Evolutionary conservation across 1,140 invertebrate genomes (phyloP), one percentile per base, ranked within the genome.

Genomic region (Saccostrea echinata): DNA sequence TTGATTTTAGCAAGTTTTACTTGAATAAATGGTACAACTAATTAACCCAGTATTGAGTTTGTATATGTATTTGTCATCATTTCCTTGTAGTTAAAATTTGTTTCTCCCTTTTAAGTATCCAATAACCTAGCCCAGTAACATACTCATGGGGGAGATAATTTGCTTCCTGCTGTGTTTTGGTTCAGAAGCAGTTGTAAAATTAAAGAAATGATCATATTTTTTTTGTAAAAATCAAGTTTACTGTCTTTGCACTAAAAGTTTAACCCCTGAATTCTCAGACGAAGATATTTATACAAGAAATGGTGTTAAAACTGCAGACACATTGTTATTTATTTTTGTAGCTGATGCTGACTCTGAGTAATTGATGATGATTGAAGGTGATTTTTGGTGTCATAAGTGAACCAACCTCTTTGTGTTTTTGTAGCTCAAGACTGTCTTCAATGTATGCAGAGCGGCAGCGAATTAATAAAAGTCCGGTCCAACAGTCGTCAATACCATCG

Each of bases 401-500:
- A 76, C 68, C 68, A 33, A 13, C 30, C 27, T 76, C 33, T 76
- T 86, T 51, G 88, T 85, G 89, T 68, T 90, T 43, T 93, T 95
- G 64, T 94, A 96, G 96, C 96, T 61, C 93, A 95, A 86, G 96
- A 97, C 91, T 97, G 96, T 92, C 93, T 96, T 84, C 93, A 95
- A 76, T 96, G 95, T 91, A 97, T 97, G 96, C 96, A 96, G 88
- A 95, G 94, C 89, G 96, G 96, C 3, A 96, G 95, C 90, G 96
- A 96, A 90, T 93, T 97, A 88, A 94, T 96, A 35, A 97, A 97
- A 94, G 94, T 97, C 0, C 94, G 96, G 51, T 95, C 96, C 51
- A 96, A 96, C 93, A 95, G 96, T 84, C 93, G 96, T 6, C 96
- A 96, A 89, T 97, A 96, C 90, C 95, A 96, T 83, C 94, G 96